Evolutionary conservation across 2,888 invertebrate species (phyloP), one percentile per base, ranked within the genome.

Genomic region (Unio pictorum): DNA sequence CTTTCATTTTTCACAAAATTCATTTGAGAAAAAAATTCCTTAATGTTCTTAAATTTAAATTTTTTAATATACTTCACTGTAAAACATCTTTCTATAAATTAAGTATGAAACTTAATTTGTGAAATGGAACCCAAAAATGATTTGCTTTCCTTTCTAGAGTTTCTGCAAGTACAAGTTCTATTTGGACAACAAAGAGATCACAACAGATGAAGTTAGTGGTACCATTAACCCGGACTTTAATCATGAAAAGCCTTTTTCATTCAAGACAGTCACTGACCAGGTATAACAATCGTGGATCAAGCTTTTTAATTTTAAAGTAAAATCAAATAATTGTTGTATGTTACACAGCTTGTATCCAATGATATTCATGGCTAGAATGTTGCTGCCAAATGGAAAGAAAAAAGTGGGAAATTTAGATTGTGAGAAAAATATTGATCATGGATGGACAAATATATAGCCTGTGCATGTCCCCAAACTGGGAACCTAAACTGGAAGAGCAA

Each of bases 161-260:
- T 88, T 85, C 79, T 91, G 91, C 81, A 87, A 86, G 64, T 92
- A 91, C 84, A 88, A 88, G 72, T 89, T 92, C 67, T 92, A 91
- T 81, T 72, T 89, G 71, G 91, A 92, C 26, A 87, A 91, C 23
- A 87, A 91, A 55, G 86, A 89, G 7, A 84, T 84, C 4, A 85
- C 86, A 64, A 91, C 91, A 15, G 81, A 86, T 58, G 86, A 84
- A 55, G 79, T 90, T 15, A 80, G 82, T 6, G 89, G 89, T 23
- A 88, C 89, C 5, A 86, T 87, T 61, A 91, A 91, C 80, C 91
- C 92, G 0, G 89, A 90, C 58, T 92, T 91, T 77, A 88, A 90
- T 57, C 91, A 91, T 81, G 89, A 89, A 72, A 90, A 91, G 79
- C 81, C 89, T 55, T 90, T 90, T 81, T 81, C 84, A 7, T 91